Percentiles rank a stretch among this genome's conserved stretches.
Evolutionary conservation across 2,797 vertebrate genomes (phyloP).

Genomic region (Enteromius anoplus): DNA sequence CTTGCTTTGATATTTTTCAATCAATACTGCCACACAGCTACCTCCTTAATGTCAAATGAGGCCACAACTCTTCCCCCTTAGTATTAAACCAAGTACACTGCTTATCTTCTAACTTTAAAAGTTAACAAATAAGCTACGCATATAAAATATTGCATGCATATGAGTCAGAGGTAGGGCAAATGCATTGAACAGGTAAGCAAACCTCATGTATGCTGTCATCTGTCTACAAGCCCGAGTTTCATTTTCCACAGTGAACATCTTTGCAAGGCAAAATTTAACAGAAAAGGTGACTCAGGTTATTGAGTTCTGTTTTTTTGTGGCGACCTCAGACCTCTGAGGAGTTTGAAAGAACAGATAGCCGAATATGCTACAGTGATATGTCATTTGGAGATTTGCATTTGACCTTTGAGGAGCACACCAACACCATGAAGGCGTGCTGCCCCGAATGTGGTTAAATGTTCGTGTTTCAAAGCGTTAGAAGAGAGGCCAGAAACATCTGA

Average conservation of each 20-base stretch:
- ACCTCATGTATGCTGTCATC: not conserved
- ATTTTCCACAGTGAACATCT: constrained; percentile 27
- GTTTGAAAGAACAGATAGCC: constrained; percentile 33
- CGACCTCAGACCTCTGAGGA: constrained; percentile 7
- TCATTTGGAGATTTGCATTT: constrained; percentile 41
- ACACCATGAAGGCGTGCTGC: constrained; percentile 40
- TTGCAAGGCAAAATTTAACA: constrained; percentile 48
- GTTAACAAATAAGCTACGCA: constrained; percentile 5
- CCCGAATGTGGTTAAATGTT: constrained; percentile 31
- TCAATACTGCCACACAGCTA: not conserved
- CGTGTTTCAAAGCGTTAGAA: constrained; percentile 38
- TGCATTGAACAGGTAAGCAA: constrained; percentile 23
- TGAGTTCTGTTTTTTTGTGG: constrained; percentile 29
- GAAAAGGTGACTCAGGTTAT: constrained; percentile 25
- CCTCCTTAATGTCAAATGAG: not conserved
- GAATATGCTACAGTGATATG: constrained; percentile 45
- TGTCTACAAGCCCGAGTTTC: constrained; percentile 26
- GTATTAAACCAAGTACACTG: not conserved
- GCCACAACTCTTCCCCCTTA: not conserved
- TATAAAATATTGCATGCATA: constrained; percentile 37
- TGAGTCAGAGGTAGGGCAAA: constrained; percentile 48
- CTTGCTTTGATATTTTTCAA: not conserved
- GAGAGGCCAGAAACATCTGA: constrained; percentile 33
- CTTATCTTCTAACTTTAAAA: constrained; percentile 6
- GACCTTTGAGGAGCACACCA: constrained; percentile 25